Percentiles rank a stretch among this genome's conserved stretches.
Evolutionary conservation across 2,113 vertebrate species (phyloP).

Genomic region (Propithecus coquereli): DNA sequence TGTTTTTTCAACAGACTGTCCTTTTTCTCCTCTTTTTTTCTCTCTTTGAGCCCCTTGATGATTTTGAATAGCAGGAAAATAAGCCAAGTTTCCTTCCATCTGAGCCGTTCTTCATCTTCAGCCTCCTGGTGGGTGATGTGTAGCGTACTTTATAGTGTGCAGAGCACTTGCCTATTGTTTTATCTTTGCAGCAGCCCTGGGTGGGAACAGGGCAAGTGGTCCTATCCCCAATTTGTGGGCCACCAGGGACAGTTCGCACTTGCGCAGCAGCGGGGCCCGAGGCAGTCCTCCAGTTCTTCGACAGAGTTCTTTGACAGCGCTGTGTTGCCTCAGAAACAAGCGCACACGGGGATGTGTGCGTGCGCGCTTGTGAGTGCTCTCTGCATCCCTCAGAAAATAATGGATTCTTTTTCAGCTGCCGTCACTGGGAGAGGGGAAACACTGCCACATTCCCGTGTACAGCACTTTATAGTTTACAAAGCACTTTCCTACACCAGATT

Average conservation of each 20-base stretch:
- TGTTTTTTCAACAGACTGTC: background rate
- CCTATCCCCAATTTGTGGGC: background rate
- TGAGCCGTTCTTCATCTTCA: background rate
- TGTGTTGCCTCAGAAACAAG: background rate
- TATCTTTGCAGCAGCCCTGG: background rate
- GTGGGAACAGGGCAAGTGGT: background rate
- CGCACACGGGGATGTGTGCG: background rate
- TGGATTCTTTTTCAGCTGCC: background rate
- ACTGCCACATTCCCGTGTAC: accelerated
- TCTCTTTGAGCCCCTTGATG: background rate
- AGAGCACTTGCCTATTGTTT: background rate
- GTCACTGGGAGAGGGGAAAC: background rate
- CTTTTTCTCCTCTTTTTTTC: background rate
- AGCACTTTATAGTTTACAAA: background rate
- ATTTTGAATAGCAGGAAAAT: background rate
- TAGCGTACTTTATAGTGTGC: background rate
- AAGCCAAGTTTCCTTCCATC: background rate
- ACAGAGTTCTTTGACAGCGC: background rate
- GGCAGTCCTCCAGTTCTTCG: background rate
- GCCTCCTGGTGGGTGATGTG: background rate
- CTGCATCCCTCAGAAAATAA: background rate
- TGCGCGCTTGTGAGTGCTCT: background rate
- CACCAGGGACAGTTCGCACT: background rate
- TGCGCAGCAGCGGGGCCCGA: background rate
- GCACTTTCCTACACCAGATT: background rate